Evolutionary conservation across 2,113 vertebrate species (phyloP), one percentile per base, ranked within the genome.

Genomic region (Toxotes jaculatrix): DNA sequence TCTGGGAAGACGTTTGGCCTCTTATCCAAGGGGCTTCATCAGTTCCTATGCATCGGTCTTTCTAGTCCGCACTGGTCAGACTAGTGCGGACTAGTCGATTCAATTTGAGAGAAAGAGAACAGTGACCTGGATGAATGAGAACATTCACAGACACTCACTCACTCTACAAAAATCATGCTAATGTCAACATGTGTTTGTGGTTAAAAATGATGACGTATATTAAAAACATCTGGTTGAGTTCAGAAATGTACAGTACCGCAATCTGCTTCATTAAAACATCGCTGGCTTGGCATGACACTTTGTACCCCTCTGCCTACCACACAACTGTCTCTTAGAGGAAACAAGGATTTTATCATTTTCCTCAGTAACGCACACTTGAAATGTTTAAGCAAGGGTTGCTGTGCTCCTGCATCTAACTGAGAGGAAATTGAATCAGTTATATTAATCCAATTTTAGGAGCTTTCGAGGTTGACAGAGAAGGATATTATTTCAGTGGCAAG

Each of bases 371-470:
- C 80, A 76, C 55, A 49, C 61, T 55, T 79, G 57, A 88, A 49
- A 87, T 67, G 70, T 82, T 66, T 57, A 56, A 81, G 73, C 38
- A 45, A 67, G 56, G 19, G 31, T 59, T 63, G 69, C 53, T 88
- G 81, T 79, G 73, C 77, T 76, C 69, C 72, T 67, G 70, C 36
- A 56, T 84, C 19, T 17, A 70, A 77, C 83, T 79, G 69, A 85
- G 73, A 89, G 91, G 91, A 93, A 93, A 93, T 94, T 89, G 63
- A 90, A 94, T 93, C 87, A 92, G 87, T 82, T 74, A 27, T 74
- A 90, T 88, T 93, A 91, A 92, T 91, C 84, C 32, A 86, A 93
- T 93, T 90, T 80, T 32, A 67, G 74, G n/a, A 74, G 71, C 74
- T 87, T 87, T 88, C 31, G 53, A 83, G 87, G 84, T 82, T 87